These are phyloP conservation scores for Julus scandinavius DNA, from an alignment of 2,888 invertebrate genomes.

Conservation along the genomic window DNA sequence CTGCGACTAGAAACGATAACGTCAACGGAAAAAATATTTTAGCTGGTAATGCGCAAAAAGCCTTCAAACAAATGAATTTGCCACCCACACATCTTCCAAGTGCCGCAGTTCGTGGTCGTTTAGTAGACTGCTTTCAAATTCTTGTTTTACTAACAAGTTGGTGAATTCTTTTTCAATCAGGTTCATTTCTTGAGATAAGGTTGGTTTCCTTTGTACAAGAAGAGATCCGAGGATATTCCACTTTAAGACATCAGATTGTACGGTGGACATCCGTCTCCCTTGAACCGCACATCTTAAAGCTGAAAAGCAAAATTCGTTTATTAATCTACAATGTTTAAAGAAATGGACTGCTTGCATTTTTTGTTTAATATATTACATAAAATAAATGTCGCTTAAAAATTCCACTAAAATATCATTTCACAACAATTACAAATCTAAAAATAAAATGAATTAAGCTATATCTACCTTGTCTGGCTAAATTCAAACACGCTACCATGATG, in stretches of 20 bases:
- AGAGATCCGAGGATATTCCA: slow-evolving; percentile 18
- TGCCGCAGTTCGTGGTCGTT: slow-evolving; percentile 65
- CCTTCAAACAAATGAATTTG: background rate
- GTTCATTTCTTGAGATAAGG: background rate
- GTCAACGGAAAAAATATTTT: background rate
- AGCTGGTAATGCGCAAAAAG: background rate
- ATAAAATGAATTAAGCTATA: no score
- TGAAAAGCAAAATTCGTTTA: no score
- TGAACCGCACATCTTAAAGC: no score
- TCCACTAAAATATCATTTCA: no score
- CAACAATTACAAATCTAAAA: no score
- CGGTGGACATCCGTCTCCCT: no score
- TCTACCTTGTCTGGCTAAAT: no score
- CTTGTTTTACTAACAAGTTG: slow-evolving; percentile 61
- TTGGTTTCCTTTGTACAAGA: background rate
- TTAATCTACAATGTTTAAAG: no score
- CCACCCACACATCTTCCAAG: slow-evolving; percentile 63
- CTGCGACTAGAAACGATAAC: slow-evolving; percentile 55
- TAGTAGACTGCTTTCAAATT: slow-evolving; percentile 63
- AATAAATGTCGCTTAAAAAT: no score
- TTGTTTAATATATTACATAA: no score
- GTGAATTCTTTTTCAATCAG: slow-evolving; percentile 62
- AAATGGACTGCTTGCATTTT: no score
- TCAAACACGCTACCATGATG: no score
- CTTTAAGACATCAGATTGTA: background rate